A percentile compares a stretch with the other conserved stretches of the same genome.
Evolutionary conservation across 2,113 vertebrate genomes (phyloP).

Genomic region (Arizona elegans): DNA sequence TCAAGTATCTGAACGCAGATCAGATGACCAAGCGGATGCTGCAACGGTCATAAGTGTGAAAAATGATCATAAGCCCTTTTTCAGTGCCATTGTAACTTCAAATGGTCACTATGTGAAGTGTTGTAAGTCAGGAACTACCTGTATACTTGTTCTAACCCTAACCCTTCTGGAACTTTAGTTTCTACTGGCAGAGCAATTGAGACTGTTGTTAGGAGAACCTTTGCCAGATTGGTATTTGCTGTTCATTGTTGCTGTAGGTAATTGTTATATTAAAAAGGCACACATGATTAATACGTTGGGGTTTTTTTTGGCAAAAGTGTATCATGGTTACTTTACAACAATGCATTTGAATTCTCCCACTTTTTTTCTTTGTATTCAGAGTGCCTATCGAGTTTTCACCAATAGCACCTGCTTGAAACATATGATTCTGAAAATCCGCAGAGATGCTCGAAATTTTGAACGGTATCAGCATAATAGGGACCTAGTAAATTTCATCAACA

Average conservation of each 20-base stretch:
- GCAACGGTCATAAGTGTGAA: no score
- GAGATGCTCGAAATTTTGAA: conserved; percentile 95
- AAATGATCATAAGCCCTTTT: no score
- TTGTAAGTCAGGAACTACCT: no score
- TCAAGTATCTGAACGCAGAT: no score
- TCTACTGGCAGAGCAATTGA: neutral
- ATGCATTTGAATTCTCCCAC: neutral
- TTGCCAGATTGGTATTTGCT: neutral
- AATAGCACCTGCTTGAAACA: conserved; percentile 98
- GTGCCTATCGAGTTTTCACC: conserved; percentile 94
- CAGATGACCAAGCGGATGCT: no score
- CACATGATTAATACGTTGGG: neutral
- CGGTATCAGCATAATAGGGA: conserved; percentile 98
- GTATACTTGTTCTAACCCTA: no score
- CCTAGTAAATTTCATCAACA: conserved; percentile 96
- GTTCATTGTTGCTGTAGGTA: neutral
- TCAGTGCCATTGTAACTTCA: no score
- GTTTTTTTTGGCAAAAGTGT: neutral
- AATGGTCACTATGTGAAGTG: no score
- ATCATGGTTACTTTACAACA: neutral
- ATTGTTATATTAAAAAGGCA: neutral
- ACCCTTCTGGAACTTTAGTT: neutral
- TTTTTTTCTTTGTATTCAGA: conserved; percentile 66
- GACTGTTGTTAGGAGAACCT: neutral
- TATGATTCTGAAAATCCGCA: conserved; percentile 96